Conservation (phyloP, 2,797 vertebrate species). For the Artibeus jamaicensis region DNA sequence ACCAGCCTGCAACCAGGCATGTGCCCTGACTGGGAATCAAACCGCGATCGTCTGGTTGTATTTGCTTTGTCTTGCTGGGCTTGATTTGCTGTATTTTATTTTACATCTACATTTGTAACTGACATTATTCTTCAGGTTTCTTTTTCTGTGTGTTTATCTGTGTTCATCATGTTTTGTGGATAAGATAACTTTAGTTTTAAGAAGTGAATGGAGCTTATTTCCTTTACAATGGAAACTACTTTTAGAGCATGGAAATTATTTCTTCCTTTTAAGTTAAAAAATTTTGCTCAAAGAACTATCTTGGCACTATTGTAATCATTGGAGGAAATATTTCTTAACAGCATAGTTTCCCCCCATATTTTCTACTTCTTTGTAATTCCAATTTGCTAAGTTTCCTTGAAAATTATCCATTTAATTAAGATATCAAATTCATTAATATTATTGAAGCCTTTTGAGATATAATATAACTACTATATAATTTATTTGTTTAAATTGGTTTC, state of each 20-base stretch:
- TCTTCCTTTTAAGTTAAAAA: constrained; percentile 19
- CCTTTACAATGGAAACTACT: background rate
- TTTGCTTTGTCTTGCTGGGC: background rate
- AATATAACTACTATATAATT: background rate
- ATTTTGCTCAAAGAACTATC: constrained; percentile 4
- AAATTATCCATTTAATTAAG: constrained; percentile 29
- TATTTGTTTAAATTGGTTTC: background rate
- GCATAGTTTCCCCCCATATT: background rate
- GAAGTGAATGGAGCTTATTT: background rate
- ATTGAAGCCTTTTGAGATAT: background rate
- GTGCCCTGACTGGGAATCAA: no score
- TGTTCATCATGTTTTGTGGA: constrained; percentile 2
- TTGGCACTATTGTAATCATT: background rate
- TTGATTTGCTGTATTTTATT: constrained; percentile 16
- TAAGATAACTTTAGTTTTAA: constrained; percentile 28
- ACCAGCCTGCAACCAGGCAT: no score
- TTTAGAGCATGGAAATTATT: constrained; percentile 3
- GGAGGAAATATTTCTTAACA: background rate
- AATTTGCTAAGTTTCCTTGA: constrained; percentile 33
- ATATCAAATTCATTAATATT: constrained; percentile 31
- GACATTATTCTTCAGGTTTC: background rate
- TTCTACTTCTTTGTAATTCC: constrained; percentile 15
- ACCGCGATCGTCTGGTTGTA: no score
- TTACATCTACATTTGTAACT: background rate
- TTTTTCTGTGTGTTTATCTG: background rate